Percentiles rank a stretch among this genome's conserved stretches.
phyloP scores from a whole-genome alignment of 23 tunicate species.

The Trididemnum miniatum region DNA sequence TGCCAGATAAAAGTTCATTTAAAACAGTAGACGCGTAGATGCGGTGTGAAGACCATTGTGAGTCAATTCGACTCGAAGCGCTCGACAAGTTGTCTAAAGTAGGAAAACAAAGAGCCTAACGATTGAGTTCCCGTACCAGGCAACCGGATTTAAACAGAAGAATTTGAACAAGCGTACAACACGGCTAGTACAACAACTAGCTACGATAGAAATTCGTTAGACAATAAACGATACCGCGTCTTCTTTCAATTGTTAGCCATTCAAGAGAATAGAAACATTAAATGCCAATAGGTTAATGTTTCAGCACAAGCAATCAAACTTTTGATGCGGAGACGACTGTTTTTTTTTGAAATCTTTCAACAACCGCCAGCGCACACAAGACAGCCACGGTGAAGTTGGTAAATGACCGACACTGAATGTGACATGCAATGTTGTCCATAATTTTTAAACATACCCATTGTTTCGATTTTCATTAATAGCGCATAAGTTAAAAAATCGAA shows the following conservation, averaged over 20 bases:
- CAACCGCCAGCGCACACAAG: too few species aligned
- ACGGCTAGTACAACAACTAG: not conserved
- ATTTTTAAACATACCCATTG: too few species aligned
- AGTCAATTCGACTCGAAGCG: too few species aligned
- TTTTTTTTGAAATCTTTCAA: not conserved
- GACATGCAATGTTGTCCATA: too few species aligned
- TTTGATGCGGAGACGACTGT: not conserved
- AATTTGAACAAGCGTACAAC: not conserved
- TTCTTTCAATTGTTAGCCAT: not conserved
- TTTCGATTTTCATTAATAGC: too few species aligned
- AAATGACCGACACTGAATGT: too few species aligned
- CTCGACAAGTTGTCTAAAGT: not conserved
- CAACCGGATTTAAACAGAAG: not conserved
- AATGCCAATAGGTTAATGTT: conserved; percentile 18
- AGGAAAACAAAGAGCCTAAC: not conserved
- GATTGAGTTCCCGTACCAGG: not conserved
- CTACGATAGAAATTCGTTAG: not conserved
- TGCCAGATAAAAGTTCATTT: too few species aligned
- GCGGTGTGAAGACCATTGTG: too few species aligned
- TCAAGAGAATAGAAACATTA: not conserved
- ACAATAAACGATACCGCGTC: not conserved
- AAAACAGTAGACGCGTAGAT: too few species aligned
- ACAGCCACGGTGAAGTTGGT: too few species aligned
- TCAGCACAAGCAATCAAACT: not conserved
- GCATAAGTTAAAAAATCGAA: too few species aligned